phyloP scores from a whole-genome alignment of 2,113 vertebrate species.

The Pseudorhombus dupliciocellatus region DNA sequence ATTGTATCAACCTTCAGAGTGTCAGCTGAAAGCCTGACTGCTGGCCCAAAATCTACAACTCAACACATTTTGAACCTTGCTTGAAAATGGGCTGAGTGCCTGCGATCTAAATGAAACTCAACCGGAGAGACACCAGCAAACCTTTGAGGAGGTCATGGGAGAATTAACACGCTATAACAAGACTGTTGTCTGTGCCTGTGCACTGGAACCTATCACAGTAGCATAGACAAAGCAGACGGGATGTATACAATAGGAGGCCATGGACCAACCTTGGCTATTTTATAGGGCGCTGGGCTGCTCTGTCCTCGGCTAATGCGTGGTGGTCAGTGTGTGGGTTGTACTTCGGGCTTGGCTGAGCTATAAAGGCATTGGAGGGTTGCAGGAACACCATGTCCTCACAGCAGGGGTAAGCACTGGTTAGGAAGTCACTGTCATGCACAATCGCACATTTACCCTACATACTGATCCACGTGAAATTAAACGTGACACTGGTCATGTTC shows the following conservation, averaged over 20 bases:
- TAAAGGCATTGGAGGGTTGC: conserved; percentile 52
- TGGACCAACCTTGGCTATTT: conserved; percentile 54
- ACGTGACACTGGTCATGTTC: conserved; percentile 14
- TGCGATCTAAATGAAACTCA: conserved; percentile 57
- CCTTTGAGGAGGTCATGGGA: conserved; percentile 71
- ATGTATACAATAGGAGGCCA: conserved; percentile 78
- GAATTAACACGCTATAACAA: conserved; percentile 69
- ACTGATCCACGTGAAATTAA: conserved; percentile 40
- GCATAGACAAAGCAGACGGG: conserved; percentile 75
- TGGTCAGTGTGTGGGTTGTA: conserved; percentile 59
- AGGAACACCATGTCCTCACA: conserved; percentile 67
- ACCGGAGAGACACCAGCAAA: conserved; percentile 57
- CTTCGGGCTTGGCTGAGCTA: conserved; percentile 54
- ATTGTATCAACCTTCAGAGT: background rate
- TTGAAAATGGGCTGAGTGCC: conserved; percentile 37
- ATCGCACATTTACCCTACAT: conserved; percentile 43
- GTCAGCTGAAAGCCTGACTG: background rate
- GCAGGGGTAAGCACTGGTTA: conserved; percentile 38
- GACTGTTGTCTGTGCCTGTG: conserved; percentile 72
- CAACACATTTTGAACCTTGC: conserved; percentile 27
- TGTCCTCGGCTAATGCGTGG: conserved; percentile 49
- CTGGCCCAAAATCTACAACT: conserved; percentile 11
- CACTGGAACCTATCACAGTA: conserved; percentile 75
- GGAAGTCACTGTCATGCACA: conserved; percentile 49
- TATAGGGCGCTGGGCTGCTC: conserved; percentile 45